phyloP scores from a whole-genome alignment of 1,140 invertebrate genomes.

The Hypsibius dujardini region DNA sequence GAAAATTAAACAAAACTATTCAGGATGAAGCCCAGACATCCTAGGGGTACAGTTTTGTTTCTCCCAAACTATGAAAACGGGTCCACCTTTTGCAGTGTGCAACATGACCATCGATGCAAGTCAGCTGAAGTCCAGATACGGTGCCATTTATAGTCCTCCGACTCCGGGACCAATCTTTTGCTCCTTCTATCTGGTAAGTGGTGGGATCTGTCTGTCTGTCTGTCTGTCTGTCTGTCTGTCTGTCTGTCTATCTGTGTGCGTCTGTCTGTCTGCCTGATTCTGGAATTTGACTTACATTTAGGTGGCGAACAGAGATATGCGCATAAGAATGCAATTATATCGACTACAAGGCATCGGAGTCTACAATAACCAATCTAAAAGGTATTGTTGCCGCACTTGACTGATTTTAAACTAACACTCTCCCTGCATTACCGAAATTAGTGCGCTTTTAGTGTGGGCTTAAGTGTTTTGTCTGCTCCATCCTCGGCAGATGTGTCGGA shows the following conservation, averaged over 20 bases:
- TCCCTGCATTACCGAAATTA: too few relatives aligned
- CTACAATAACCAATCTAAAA: conserved; percentile 5
- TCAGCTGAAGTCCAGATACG: neutral
- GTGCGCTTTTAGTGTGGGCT: too few relatives aligned
- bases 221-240: too few relatives aligned
- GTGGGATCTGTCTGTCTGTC: too few relatives aligned
- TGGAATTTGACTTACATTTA: too few relatives aligned
- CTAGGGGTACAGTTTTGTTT: neutral
- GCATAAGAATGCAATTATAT: neutral
- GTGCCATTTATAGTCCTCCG: conserved; percentile 14
- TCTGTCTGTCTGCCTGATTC: too few relatives aligned
- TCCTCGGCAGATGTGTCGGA: conserved; percentile 3
- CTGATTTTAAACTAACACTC: neutral
- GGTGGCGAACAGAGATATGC: neutral
- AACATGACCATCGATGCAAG: conserved; percentile 12
- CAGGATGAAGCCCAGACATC: too few relatives aligned
- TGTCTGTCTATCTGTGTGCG: too few relatives aligned
- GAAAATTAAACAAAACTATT: too few relatives aligned
- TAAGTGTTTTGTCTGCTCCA: neutral
- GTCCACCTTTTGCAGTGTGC: neutral
- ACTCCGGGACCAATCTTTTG: conserved; percentile 9
- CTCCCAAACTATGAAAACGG: neutral
- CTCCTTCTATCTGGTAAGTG: neutral
- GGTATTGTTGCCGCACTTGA: neutral
- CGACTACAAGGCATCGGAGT: conserved; percentile 14